These are phyloP conservation scores for Podarcis siculus DNA, from an alignment of 2,797 vertebrate genomes.

Conservation along the genomic window DNA sequence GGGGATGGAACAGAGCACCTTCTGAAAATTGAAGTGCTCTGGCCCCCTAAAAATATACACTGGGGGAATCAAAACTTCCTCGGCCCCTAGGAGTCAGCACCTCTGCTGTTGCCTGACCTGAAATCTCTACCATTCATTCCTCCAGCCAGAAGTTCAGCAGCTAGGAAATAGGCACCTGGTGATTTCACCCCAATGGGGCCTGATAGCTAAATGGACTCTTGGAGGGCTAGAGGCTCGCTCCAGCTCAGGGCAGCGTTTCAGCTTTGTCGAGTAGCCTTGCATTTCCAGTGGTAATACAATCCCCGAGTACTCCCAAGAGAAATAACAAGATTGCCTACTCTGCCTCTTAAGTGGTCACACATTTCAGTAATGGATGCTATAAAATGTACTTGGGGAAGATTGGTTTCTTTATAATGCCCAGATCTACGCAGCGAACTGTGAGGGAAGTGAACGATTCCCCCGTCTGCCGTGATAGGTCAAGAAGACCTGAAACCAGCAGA, in stretches of 20 bases:
- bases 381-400: constrained; percentile 11
- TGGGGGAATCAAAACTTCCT: too few relatives aligned
- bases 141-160: not conserved
- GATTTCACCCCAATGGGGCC: not conserved
- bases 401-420: constrained; percentile 19
- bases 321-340: not conserved
- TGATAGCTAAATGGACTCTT: not conserved
- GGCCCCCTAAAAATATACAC: too few relatives aligned
- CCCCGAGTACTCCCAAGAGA: not conserved
- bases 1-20: too few relatives aligned
- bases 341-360: constrained; percentile 10
- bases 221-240: not conserved
- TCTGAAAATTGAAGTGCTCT: too few relatives aligned
- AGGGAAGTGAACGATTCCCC: not conserved
- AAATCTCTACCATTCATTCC: not conserved
- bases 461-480: not conserved
- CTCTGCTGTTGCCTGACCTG: not conserved
- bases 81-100: too few relatives aligned
- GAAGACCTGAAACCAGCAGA: not conserved
- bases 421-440: not conserved
- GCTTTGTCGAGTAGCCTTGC: not conserved
- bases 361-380: constrained; percentile 23
- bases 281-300: constrained; percentile 22
- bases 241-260: not conserved
- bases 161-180: not conserved